Base-by-base conservation (phyloP, 2,113 vertebrate species). In the Isichthys henryi region DNA sequence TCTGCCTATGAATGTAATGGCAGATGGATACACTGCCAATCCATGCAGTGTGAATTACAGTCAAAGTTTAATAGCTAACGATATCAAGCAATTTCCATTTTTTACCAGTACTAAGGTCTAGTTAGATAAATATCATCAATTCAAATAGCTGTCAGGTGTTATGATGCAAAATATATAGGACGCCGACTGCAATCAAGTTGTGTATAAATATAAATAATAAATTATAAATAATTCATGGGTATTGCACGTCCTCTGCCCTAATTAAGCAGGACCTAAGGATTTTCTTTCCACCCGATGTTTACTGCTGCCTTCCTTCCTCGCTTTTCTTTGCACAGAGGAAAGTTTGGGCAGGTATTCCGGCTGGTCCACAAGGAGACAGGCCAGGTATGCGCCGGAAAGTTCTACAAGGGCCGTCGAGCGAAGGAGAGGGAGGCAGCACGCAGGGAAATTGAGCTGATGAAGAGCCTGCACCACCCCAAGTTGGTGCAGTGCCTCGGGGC, bases 381-480 rank as follows among this genome's bases (percentile, higher is more conserved):
- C 5, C 94, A 95, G 11, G 94, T 93, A 82, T 93, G 92, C 0
- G 97, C 97, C 0, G 97, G 96, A 58, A 98, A 98, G 86, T 97
- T 96, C 92, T 97, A 96, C 93, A 94, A 94, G 62, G 94, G 92
- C 0, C 92, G 94, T 4, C 93, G 91, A 0, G 92, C 93, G 0
- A 97, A 94, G 89, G 97, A 97, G 3, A 95, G 93, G 91, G 77
- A 85, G 1, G 95, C 89, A 0, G 97, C 97, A 2, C 92, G 46
- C n/a, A 92, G 92, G 0, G 97, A 98, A 92, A 96, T 98, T 13
- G 92, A 96, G 80, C 90, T 98, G 17, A 97, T 98, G 97, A 97
- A 96, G 92, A 92, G 92, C 49, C 95, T 98, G 86, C 96, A 95
- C 0, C 97, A 98, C 90, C 95, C 96, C 0, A 96, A 96, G 87